Conservation (phyloP, 2,113 vertebrate species). For the Circaetus gallicus region DNA sequence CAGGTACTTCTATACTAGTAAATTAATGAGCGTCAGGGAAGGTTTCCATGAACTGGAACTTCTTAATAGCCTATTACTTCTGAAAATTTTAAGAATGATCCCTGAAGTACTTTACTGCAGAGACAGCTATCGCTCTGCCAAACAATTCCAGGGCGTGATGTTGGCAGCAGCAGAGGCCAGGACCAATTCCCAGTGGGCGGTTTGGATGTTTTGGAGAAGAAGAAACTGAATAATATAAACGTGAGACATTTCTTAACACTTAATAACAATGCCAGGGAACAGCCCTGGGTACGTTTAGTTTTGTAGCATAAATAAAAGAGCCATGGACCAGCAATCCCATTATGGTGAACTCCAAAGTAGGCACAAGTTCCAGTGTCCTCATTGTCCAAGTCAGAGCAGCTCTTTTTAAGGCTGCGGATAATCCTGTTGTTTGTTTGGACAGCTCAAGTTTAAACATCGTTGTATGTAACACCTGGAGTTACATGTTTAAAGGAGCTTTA, state of each 20-base stretch:
- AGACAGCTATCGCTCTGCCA: background rate
- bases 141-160: background rate
- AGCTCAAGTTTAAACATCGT: background rate
- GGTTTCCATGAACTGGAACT: background rate
- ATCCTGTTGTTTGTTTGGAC: background rate
- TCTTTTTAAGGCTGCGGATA: background rate
- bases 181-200: background rate
- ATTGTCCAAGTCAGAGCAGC: background rate
- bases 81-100: background rate
- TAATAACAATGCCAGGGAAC: background rate
- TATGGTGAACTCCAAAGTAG: background rate
- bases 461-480: background rate
- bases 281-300: background rate
- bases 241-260: background rate
- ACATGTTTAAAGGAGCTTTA: background rate
- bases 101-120: background rate
- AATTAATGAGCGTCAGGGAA: background rate
- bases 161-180: background rate
- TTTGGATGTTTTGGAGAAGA: background rate
- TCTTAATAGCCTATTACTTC: background rate
- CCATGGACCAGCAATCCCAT: background rate
- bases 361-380: background rate
- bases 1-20: background rate
- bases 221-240: background rate
- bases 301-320: background rate